Evolutionary conservation across 23 tunicate genomes (phyloP).

Genomic region (Styela plicata): DNA sequence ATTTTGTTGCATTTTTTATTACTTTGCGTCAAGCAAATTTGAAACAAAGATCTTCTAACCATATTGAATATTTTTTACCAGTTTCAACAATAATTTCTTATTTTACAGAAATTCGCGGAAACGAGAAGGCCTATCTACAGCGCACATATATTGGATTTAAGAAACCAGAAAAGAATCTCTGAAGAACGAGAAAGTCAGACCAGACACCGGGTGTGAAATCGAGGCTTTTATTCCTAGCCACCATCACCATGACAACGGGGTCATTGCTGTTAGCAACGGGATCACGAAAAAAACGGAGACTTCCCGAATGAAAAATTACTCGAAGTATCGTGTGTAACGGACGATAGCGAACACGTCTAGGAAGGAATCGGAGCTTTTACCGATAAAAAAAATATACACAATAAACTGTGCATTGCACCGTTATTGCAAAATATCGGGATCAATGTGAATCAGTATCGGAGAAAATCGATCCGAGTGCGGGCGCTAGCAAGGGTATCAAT

Average conservation of each 20-base stretch:
- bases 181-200: background rate
- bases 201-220: background rate
- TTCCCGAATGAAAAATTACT: background rate
- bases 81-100: too few species aligned
- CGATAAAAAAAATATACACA: background rate
- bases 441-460: background rate
- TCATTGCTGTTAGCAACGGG: background rate
- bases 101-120: constrained; percentile 12
- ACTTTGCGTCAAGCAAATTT: too few species aligned
- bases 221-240: background rate
- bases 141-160: background rate
- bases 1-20: too few species aligned
- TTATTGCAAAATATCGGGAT: background rate
- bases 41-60: too few species aligned
- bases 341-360: background rate
- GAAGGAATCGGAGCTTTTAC: background rate
- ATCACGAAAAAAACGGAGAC: background rate
- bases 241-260: background rate
- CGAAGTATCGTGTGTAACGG: background rate
- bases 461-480: too few species aligned
- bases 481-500: too few species aligned
- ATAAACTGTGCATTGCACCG: background rate
- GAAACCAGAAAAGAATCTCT: background rate
- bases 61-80: too few species aligned
- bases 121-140: constrained; percentile 8